Conservation (phyloP, 2,797 vertebrate species). For the Paratrypauchen microcephalus region DNA sequence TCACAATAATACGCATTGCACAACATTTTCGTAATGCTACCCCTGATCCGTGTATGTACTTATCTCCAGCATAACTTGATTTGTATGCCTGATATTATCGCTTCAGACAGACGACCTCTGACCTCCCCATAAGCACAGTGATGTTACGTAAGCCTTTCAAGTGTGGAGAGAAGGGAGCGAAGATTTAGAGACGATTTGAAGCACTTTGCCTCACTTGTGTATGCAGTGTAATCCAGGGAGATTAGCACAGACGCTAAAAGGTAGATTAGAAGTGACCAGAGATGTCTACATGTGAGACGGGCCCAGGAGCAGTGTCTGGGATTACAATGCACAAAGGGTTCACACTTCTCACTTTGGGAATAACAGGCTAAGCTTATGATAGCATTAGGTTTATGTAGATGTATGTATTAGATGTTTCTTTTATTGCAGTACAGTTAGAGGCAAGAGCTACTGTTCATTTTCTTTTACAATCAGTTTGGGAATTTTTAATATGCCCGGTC, state of each 20-base stretch:
- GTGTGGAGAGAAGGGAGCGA: constrained; percentile 25
- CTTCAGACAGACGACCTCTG: constrained; percentile 27
- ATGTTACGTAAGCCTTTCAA: constrained; percentile 37
- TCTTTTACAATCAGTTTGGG: no score
- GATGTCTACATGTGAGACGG: constrained; percentile 35
- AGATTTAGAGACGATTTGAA: constrained; percentile 56
- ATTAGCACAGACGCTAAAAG: constrained; percentile 65
- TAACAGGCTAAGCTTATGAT: not conserved
- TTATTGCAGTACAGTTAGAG: no score
- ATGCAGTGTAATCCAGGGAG: constrained; percentile 58
- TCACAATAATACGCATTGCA: no score
- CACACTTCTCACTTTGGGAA: constrained; percentile 9
- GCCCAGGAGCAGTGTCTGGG: constrained; percentile 27
- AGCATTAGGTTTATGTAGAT: not conserved
- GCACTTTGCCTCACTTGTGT: constrained; percentile 59
- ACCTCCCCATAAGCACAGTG: constrained; percentile 35
- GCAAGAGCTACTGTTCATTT: not conserved
- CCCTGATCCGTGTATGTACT: not conserved
- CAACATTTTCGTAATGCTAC: no score
- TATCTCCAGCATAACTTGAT: not conserved
- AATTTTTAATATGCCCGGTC: not conserved
- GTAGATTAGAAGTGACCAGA: constrained; percentile 58
- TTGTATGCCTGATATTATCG: constrained; percentile 14
- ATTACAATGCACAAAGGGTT: constrained; percentile 43
- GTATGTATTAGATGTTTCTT: not conserved